A percentile compares a stretch with the other conserved stretches of the same genome.
Evolutionary conservation across 1,140 invertebrate genomes (phyloP).

Genomic region (Papilio dardanus): DNA sequence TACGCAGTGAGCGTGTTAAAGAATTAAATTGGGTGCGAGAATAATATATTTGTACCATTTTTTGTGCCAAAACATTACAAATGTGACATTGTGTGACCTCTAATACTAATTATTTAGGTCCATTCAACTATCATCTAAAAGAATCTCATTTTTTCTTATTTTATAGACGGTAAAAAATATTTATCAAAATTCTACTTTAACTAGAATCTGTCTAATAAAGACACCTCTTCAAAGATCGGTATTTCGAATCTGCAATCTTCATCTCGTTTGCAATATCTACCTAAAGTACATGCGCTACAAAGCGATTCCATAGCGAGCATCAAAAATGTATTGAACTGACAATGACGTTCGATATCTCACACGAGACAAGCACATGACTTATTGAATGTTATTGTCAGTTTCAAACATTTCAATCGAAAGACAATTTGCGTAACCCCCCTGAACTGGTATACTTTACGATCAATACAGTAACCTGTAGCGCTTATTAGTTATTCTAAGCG

Average conservation of each 20-base stretch:
- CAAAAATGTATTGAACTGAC: no score
- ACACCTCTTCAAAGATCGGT: background rate
- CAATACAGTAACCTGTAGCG: background rate
- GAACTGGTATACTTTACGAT: background rate
- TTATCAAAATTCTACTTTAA: background rate
- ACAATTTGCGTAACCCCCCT: no score
- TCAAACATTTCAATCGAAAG: no score
- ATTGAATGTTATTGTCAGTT: no score
- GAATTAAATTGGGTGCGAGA: background rate
- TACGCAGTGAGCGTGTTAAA: no score
- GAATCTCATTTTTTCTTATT: background rate
- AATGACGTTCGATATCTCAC: no score
- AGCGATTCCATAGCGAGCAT: no score
- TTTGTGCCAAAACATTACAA: background rate
- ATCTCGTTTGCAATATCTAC: background rate
- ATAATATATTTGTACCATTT: background rate
- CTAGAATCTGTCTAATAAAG: background rate
- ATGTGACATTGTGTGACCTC: conserved; percentile 2
- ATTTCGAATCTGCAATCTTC: background rate
- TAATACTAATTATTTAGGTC: background rate
- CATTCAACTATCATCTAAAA: background rate
- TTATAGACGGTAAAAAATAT: background rate
- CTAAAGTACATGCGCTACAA: no score
- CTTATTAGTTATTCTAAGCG: background rate
- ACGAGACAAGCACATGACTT: no score